These are phyloP conservation scores for Oegoconia quadripuncta DNA, from an alignment of 2,888 invertebrate species.

Conservation along the genomic window DNA sequence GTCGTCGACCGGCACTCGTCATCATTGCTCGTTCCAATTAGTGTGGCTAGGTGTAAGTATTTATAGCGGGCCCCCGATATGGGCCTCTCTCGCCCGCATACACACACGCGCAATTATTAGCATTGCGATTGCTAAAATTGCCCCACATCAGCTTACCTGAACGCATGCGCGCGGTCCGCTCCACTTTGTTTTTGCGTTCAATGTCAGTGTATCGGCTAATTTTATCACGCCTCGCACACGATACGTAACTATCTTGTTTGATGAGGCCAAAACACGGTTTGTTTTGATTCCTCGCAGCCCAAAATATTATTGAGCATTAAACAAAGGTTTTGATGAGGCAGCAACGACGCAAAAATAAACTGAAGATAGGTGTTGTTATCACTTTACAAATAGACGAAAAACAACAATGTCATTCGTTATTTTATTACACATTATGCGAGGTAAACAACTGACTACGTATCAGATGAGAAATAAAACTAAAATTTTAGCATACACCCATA, in stretches of 20 bases:
- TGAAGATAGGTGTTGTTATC: no score
- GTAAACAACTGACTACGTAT: no score
- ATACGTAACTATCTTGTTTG: slow-evolving; percentile 67
- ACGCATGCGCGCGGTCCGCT: slow-evolving; percentile 63
- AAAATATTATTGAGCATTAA: slow-evolving; percentile 41
- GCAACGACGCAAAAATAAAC: not conserved
- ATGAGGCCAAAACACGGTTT: slow-evolving; percentile 68
- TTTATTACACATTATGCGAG: no score
- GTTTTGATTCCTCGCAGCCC: slow-evolving; percentile 61
- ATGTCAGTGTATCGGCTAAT: slow-evolving; percentile 78
- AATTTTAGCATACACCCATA: no score
- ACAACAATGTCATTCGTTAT: no score
- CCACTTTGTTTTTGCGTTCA: slow-evolving; percentile 77
- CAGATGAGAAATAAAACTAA: no score
- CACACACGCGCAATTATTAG: slow-evolving; percentile 37
- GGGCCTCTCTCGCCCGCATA: slow-evolving; percentile 44
- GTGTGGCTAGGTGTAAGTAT: slow-evolving; percentile 34
- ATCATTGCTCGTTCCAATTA: slow-evolving; percentile 52
- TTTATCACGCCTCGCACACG: slow-evolving; percentile 68
- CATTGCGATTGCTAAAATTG: slow-evolving; percentile 52
- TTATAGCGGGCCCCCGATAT: slow-evolving; percentile 39
- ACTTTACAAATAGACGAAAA: no score
- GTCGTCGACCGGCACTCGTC: slow-evolving; percentile 58
- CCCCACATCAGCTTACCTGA: slow-evolving; percentile 50
- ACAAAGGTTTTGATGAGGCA: not conserved